Evolutionary conservation across 2,888 invertebrate genomes (phyloP).

Genomic region (Ennomos erosarius): DNA sequence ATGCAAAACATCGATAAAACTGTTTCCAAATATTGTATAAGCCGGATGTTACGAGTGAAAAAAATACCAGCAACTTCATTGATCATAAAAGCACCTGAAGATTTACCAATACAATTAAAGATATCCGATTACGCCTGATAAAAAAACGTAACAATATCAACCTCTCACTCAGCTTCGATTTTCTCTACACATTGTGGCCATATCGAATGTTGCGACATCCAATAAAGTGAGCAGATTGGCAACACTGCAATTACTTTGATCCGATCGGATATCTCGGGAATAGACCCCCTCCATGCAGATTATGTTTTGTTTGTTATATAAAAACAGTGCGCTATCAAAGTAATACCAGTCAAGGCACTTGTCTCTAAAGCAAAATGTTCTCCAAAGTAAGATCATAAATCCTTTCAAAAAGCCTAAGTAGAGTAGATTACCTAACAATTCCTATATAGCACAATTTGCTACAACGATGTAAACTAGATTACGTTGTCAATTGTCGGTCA

Average conservation of each 20-base stretch:
- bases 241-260: constrained; percentile 79
- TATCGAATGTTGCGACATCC: constrained; percentile 74
- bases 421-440: constrained; percentile 53
- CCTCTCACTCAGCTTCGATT: constrained; percentile 70
- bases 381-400: constrained; percentile 77
- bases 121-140: constrained; percentile 19
- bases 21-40: constrained; percentile 12
- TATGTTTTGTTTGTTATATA: constrained; percentile 83
- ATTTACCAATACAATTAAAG: constrained; percentile 20
- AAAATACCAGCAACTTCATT: constrained; percentile 8
- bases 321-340: constrained; percentile 76
- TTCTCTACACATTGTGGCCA: constrained; percentile 70
- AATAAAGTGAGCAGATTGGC: constrained; percentile 79
- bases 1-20: constrained; percentile 15
- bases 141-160: constrained; percentile 55
- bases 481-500: constrained; percentile 43
- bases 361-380: constrained; percentile 80
- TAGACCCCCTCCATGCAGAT: constrained; percentile 72
- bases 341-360: constrained; percentile 77
- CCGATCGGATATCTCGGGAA: constrained; percentile 81
- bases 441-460: constrained; percentile 48
- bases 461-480: constrained; percentile 44
- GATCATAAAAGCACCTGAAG: constrained; percentile 15
- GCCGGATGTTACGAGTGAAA: constrained; percentile 9
- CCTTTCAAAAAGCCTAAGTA: constrained; percentile 47